Percentiles rank a stretch among this genome's conserved stretches.
Evolutionary conservation across 1,140 invertebrate genomes (phyloP).

Genomic region (Lamellibrachia luymesi): DNA sequence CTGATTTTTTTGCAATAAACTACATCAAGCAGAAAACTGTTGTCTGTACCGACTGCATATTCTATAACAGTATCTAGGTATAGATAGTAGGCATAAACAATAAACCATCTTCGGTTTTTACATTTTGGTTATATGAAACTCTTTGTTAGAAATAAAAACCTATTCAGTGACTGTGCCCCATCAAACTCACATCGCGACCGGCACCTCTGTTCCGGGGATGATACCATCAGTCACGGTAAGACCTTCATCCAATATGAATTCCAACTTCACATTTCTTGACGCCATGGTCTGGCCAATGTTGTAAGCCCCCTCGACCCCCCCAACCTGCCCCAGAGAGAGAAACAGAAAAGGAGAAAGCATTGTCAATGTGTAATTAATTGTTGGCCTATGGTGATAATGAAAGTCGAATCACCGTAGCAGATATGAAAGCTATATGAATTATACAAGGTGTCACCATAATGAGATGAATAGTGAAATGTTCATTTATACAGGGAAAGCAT

Average conservation of each 20-base stretch:
- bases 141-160: not conserved
- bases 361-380: no score
- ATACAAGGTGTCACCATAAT: no score
- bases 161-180: not conserved
- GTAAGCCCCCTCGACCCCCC: constrained; percentile 57
- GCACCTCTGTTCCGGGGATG: constrained; percentile 54
- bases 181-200: constrained; percentile 57
- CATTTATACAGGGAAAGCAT: no score
- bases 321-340: constrained; percentile 17
- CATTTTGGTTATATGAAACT: not conserved
- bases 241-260: constrained; percentile 65
- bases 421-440: no score
- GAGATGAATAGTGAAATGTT: no score
- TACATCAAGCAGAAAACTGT: no score
- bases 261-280: constrained; percentile 54
- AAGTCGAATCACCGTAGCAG: no score
- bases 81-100: no score
- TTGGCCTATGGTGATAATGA: no score
- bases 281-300: constrained; percentile 52
- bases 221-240: constrained; percentile 54
- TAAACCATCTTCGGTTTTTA: not conserved
- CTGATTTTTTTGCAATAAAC: no score
- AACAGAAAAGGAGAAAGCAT: not conserved
- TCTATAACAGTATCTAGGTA: no score
- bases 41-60: no score